Conservation (phyloP, 2,888 invertebrate genomes). For the Eledona agricola region DNA sequence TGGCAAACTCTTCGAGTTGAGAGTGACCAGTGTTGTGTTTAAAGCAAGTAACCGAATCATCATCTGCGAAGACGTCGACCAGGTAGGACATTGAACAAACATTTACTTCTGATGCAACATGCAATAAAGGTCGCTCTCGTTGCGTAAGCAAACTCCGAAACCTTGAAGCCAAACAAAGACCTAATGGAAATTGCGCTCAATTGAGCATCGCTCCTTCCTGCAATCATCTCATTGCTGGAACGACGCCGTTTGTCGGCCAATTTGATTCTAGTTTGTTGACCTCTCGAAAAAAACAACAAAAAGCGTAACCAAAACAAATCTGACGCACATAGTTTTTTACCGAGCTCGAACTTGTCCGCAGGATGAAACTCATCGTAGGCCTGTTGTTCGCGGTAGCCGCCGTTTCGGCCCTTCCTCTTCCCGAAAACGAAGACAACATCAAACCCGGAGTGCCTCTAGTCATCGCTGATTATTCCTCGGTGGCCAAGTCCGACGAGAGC, state of each 20-base stretch:
- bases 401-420: constrained; percentile 69
- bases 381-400: constrained; percentile 67
- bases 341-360: no score
- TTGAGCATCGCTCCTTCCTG: constrained; percentile 35
- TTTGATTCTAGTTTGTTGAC: constrained; percentile 32
- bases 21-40: constrained; percentile 50
- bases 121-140: constrained; percentile 3
- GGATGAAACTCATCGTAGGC: constrained; percentile 73
- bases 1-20: constrained; percentile 43
- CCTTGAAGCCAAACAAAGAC: constrained; percentile 24
- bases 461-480: constrained; percentile 61
- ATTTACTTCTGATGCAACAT: constrained; percentile 10
- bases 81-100: constrained; percentile 17
- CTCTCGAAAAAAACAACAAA: constrained; percentile 18
- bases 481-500: constrained; percentile 56
- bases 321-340: constrained; percentile 1
- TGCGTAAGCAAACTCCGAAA: constrained; percentile 17
- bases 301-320: constrained; percentile 3
- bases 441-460: constrained; percentile 57
- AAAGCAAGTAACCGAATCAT: constrained; percentile 9
- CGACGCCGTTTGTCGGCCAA: constrained; percentile 23
- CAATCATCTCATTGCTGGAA: constrained; percentile 32
- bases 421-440: constrained; percentile 62
- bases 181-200: constrained; percentile 29
- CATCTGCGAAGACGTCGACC: constrained; percentile 11